Percentiles rank a stretch among this genome's conserved stretches.
phyloP scores from a whole-genome alignment of 2,113 vertebrate species.

The Capreolus pygargus region DNA sequence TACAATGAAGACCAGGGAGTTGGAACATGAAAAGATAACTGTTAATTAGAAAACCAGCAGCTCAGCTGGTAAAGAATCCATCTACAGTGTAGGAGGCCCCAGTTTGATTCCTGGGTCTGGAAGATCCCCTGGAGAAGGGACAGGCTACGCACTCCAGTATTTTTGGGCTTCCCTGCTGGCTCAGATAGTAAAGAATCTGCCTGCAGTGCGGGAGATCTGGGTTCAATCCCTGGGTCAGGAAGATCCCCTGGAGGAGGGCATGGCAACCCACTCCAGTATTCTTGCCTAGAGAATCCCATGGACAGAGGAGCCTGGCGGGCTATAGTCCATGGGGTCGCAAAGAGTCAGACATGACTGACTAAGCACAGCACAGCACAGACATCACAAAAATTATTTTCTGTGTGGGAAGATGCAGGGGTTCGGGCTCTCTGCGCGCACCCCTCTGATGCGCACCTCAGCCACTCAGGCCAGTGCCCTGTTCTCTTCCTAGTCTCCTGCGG shows the following conservation, averaged over 20 bases:
- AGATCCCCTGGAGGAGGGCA: neutral
- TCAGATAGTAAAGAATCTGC: neutral
- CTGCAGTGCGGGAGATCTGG: neutral
- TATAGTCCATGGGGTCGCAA: accelerated
- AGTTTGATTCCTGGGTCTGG: neutral
- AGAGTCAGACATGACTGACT: neutral
- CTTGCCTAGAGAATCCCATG: neutral
- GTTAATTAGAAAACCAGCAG: neutral
- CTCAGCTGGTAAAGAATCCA: neutral
- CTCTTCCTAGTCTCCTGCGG: neutral
- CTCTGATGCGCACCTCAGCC: too few species aligned
- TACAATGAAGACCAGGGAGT: neutral
- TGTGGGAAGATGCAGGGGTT: neutral
- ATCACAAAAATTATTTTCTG: neutral
- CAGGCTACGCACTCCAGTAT: neutral
- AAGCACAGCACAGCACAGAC: neutral
- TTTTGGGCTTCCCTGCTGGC: neutral
- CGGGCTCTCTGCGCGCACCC: neutral
- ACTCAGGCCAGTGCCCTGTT: neutral
- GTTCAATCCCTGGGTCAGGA: neutral
- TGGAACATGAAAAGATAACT: neutral
- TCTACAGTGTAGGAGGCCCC: neutral
- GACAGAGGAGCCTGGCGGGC: neutral
- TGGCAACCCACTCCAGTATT: neutral
- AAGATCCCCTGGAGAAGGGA: neutral